Evolutionary conservation across 2,888 invertebrate species (phyloP).

Genomic region (Clanis bilineata): DNA sequence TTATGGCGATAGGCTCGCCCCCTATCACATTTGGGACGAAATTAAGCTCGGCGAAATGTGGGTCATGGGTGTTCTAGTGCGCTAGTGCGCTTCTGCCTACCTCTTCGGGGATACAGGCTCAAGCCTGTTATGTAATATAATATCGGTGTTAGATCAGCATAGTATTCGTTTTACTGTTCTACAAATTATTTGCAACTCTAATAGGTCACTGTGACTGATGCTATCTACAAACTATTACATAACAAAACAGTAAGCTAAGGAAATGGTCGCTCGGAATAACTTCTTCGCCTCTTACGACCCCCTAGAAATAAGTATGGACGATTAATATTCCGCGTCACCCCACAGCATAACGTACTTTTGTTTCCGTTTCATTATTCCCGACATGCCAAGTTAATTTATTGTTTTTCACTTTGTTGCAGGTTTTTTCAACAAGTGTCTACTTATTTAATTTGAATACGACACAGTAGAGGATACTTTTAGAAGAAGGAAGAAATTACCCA

Average conservation of each 20-base stretch:
- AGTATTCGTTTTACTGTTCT: background rate
- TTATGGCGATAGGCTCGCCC: too few relatives aligned
- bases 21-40: too few relatives aligned
- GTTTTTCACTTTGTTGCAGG: constrained; percentile 1
- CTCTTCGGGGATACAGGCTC: too few relatives aligned
- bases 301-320: constrained; percentile 1
- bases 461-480: background rate
- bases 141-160: background rate
- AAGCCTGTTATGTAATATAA: too few relatives aligned
- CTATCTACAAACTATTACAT: background rate
- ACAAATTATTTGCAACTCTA: background rate
- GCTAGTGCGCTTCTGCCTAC: too few relatives aligned
- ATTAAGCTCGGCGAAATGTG: too few relatives aligned
- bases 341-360: constrained; percentile 2
- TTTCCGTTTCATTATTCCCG: constrained; percentile 9
- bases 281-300: constrained; percentile 7
- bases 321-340: constrained; percentile 9
- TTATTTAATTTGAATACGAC: background rate
- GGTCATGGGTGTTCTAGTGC: too few relatives aligned
- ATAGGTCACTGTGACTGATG: background rate
- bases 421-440: background rate
- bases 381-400: background rate
- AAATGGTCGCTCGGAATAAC: background rate
- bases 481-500: constrained; percentile 35
- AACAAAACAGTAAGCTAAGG: background rate